Conservation (phyloP, 1,140 invertebrate species). For the Hyles vespertilio region DNA sequence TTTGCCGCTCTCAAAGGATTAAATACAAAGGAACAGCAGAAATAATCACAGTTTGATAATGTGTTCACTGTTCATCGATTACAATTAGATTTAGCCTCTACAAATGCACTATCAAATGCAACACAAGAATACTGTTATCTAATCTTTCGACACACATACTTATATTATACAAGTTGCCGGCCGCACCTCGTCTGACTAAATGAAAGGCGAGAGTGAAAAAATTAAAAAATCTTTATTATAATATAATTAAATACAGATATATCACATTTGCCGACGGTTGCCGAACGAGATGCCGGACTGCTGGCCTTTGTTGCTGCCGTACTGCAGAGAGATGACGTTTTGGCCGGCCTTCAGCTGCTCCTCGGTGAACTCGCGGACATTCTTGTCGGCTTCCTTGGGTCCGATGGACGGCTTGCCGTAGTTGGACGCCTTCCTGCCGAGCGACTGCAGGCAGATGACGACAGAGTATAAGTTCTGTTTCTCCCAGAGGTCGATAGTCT, state of each 20-base stretch:
- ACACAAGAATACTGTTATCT: too few relatives aligned
- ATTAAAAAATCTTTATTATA: slow-evolving; percentile 50
- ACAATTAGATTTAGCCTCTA: too few relatives aligned
- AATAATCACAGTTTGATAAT: too few relatives aligned
- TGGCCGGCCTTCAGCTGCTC: slow-evolving; percentile 94
- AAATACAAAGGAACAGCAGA: too few relatives aligned
- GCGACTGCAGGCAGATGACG: slow-evolving; percentile 94
- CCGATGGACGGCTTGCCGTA: slow-evolving; percentile 93
- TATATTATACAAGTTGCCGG: background rate
- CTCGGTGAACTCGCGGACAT: slow-evolving; percentile 91
- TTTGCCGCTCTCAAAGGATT: too few relatives aligned
- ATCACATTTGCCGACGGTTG: slow-evolving; percentile 94
- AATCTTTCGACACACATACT: too few relatives aligned
- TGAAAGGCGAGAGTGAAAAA: slow-evolving; percentile 34
- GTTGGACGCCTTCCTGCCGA: slow-evolving; percentile 94
- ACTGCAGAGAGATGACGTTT: slow-evolving; percentile 93
- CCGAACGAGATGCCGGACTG: slow-evolving; percentile 96
- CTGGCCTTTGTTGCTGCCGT: slow-evolving; percentile 95
- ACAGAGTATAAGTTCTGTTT: slow-evolving; percentile 97
- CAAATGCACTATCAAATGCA: too few relatives aligned
- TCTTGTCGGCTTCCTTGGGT: slow-evolving; percentile 94
- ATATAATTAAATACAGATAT: slow-evolving; percentile 31
- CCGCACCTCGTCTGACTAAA: slow-evolving; percentile 32
- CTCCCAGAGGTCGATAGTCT: slow-evolving; percentile 98
- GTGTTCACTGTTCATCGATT: too few relatives aligned